Percentiles rank a stretch among this genome's conserved stretches.
phyloP scores from a whole-genome alignment of 2,113 vertebrate species.

The Lophochroa leadbeateri region DNA sequence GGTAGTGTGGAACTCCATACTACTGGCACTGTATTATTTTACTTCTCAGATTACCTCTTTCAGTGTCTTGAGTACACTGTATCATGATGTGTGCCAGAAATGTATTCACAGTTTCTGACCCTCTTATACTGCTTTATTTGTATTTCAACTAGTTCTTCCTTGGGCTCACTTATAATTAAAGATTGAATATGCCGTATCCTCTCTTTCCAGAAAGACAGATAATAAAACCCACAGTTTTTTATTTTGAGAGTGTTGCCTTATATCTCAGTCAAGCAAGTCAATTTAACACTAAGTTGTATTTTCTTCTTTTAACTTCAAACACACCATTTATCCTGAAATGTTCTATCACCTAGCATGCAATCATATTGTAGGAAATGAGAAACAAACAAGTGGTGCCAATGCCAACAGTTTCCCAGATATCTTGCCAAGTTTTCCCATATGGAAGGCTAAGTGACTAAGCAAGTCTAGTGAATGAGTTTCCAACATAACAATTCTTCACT shows the following conservation, averaged over 20 bases:
- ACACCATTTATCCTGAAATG: not conserved
- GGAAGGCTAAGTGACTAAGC: not conserved
- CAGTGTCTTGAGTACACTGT: not conserved
- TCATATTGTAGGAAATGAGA: not conserved
- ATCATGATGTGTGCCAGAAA: not conserved
- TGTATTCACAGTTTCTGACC: not conserved
- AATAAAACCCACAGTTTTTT: not conserved
- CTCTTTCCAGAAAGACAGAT: not conserved
- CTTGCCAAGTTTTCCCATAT: not conserved
- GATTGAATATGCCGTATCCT: not conserved
- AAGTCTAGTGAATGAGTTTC: not conserved
- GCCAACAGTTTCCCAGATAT: not conserved
- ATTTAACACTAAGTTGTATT: not conserved
- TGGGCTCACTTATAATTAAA: not conserved
- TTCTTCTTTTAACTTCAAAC: not conserved
- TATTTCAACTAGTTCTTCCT: not conserved
- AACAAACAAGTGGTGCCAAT: not conserved
- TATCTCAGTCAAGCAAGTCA: not conserved
- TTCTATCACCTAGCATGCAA: not conserved
- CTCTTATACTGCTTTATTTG: not conserved
- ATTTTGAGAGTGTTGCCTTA: not conserved
- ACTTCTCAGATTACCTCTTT: not conserved
- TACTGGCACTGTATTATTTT: not conserved
- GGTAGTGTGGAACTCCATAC: not conserved
- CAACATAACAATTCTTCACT: not conserved